Percentiles rank a stretch among this genome's conserved stretches.
Evolutionary conservation across 2,888 invertebrate genomes (phyloP).

Genomic region (Nasonia oneida): DNA sequence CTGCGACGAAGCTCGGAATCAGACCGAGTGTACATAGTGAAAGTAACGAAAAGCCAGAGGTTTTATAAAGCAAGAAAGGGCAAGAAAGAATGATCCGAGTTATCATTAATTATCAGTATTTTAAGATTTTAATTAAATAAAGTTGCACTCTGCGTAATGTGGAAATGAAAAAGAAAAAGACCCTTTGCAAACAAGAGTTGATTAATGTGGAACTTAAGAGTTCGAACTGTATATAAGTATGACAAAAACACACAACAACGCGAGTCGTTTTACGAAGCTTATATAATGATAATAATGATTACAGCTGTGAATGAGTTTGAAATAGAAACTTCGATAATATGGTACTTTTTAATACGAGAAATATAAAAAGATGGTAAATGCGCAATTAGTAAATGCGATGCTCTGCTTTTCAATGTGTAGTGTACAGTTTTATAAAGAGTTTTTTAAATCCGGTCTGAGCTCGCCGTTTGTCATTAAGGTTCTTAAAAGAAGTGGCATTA

Average conservation of each 20-base stretch:
- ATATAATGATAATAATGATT: slow-evolving; percentile 53
- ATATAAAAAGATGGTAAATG: slow-evolving; percentile 42
- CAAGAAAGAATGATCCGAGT: slow-evolving; percentile 45
- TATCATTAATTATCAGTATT: slow-evolving; percentile 67
- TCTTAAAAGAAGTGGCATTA: slow-evolving; percentile 62
- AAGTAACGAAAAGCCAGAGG: slow-evolving; percentile 57
- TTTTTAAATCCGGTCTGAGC: slow-evolving; percentile 60
- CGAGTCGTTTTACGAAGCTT: slow-evolving; percentile 50
- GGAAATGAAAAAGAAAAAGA: slow-evolving; percentile 8
- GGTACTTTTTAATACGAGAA: slow-evolving; percentile 55
- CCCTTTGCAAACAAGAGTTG: slow-evolving; percentile 41
- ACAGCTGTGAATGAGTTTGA: slow-evolving; percentile 59
- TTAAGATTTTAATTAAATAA: slow-evolving; percentile 62
- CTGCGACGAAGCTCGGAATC: slow-evolving; percentile 57
- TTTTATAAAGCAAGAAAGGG: slow-evolving; percentile 51
- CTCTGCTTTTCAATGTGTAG: slow-evolving; percentile 63
- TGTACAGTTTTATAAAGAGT: slow-evolving; percentile 63
- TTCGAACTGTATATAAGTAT: slow-evolving; percentile 54
- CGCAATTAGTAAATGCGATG: slow-evolving; percentile 53
- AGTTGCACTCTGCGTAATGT: slow-evolving; percentile 49
- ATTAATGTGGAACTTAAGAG: slow-evolving; percentile 29
- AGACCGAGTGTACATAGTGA: slow-evolving; percentile 61
- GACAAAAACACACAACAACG: background rate
- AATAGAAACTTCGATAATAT: slow-evolving; percentile 49
- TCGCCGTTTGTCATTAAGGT: slow-evolving; percentile 60